These are phyloP conservation scores for Ypsolopha sequella DNA, from an alignment of 2,888 invertebrate species.

Conservation along the genomic window DNA sequence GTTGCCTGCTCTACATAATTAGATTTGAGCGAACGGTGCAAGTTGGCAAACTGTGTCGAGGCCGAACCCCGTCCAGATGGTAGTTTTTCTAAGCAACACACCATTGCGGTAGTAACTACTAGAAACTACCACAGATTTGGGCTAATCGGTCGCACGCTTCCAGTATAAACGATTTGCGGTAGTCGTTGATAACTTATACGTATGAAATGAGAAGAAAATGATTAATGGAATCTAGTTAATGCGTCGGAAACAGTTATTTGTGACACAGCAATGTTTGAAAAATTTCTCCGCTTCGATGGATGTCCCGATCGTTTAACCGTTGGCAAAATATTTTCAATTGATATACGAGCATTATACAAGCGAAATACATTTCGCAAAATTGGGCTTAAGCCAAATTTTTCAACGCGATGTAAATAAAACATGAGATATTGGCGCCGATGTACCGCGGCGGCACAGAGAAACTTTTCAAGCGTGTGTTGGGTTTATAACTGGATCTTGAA, in stretches of 20 bases:
- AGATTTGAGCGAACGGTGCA: slow-evolving; percentile 40
- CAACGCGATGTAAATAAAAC: slow-evolving; percentile 48
- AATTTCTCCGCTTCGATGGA: neutral
- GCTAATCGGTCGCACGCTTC: slow-evolving; percentile 28
- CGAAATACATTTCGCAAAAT: slow-evolving; percentile 7
- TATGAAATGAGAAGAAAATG: neutral
- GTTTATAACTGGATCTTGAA: slow-evolving; percentile 25
- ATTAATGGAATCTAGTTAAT: neutral
- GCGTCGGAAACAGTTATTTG: neutral
- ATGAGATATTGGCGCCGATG: slow-evolving; percentile 38
- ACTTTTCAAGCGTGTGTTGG: slow-evolving; percentile 22
- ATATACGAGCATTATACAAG: neutral
- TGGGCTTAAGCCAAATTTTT: slow-evolving; percentile 54
- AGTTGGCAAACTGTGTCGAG: slow-evolving; percentile 47
- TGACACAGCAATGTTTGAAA: too few relatives aligned
- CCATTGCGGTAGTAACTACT: slow-evolving; percentile 6
- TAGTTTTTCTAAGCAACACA: slow-evolving; percentile 15
- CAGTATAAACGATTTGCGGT: slow-evolving; percentile 14
- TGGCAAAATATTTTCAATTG: neutral
- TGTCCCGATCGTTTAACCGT: neutral
- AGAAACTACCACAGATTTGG: slow-evolving; percentile 20
- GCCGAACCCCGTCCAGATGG: slow-evolving; percentile 24
- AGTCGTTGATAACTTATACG: neutral
- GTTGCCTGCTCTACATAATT: slow-evolving; percentile 27
- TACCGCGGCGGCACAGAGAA: slow-evolving; percentile 17